Percentiles rank a stretch among this genome's conserved stretches.
phyloP scores from a whole-genome alignment of 1,140 invertebrate genomes.

The Sipha flava region DNA sequence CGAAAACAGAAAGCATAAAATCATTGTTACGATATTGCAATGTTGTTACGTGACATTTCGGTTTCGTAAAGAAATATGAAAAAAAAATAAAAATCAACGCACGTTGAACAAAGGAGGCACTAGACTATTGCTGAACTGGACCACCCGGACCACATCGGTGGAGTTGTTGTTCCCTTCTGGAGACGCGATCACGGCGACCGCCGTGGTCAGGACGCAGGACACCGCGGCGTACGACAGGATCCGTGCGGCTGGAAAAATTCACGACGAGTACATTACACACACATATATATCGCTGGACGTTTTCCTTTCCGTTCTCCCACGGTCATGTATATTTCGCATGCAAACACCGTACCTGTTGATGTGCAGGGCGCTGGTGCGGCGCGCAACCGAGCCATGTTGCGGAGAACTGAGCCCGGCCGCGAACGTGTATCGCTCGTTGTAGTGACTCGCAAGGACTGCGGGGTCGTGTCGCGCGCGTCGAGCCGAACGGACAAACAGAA shows the following conservation, averaged over 20 bases:
- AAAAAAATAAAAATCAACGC: background rate
- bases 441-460: background rate
- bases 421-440: background rate
- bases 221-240: background rate
- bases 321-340: no score
- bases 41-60: no score
- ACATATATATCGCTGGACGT: background rate
- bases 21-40: no score
- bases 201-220: background rate
- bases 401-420: background rate
- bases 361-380: no score
- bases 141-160: conserved; percentile 32
- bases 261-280: no score
- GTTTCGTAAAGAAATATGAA: no score
- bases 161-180: background rate
- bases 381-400: background rate
- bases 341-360: no score
- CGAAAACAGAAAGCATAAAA: no score
- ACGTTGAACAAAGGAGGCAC: conserved; percentile 38
- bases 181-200: background rate
- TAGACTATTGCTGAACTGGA: conserved; percentile 36
- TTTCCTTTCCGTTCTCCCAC: no score
- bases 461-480: background rate
- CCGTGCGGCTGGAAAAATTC: no score
- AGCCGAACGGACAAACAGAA: no score